phyloP scores from a whole-genome alignment of 2,888 invertebrate genomes.

The Euproctis similis region DNA sequence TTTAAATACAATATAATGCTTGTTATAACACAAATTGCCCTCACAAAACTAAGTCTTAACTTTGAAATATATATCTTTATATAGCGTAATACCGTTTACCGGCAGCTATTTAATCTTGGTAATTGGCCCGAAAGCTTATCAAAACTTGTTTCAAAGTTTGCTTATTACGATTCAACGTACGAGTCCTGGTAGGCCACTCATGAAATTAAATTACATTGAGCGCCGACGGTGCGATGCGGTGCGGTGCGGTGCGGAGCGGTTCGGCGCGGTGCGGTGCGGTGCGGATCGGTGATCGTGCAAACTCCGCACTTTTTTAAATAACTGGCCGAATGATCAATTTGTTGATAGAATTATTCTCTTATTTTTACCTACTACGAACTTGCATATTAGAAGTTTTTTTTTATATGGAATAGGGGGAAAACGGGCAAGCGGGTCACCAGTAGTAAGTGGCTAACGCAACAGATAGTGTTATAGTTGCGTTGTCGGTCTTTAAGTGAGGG shows the following conservation, averaged over 20 bases:
- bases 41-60: slow-evolving; percentile 11
- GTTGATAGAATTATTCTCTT: neutral
- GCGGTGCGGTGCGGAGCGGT: too few species aligned
- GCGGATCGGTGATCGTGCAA: slow-evolving; percentile 34
- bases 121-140: slow-evolving; percentile 55
- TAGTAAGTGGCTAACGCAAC: too few species aligned
- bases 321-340: slow-evolving; percentile 24
- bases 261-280: too few species aligned
- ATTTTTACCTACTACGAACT: slow-evolving; percentile 11
- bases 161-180: slow-evolving; percentile 53
- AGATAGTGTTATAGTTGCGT: too few species aligned
- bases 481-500: too few species aligned
- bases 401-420: too few species aligned
- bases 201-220: slow-evolving; percentile 63
- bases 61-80: slow-evolving; percentile 14
- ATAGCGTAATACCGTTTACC: slow-evolving; percentile 13
- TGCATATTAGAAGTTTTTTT: slow-evolving; percentile 14
- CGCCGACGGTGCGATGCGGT: too few species aligned
- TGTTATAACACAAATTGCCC: slow-evolving; percentile 2
- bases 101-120: slow-evolving; percentile 43
- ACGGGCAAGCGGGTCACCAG: too few species aligned
- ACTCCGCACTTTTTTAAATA: slow-evolving; percentile 48
- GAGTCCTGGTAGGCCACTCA: slow-evolving; percentile 50
- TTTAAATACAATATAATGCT: too few species aligned
- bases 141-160: slow-evolving; percentile 55